phyloP scores from a whole-genome alignment of 1,140 invertebrate species.

The Dermatophagoides farinae region DNA sequence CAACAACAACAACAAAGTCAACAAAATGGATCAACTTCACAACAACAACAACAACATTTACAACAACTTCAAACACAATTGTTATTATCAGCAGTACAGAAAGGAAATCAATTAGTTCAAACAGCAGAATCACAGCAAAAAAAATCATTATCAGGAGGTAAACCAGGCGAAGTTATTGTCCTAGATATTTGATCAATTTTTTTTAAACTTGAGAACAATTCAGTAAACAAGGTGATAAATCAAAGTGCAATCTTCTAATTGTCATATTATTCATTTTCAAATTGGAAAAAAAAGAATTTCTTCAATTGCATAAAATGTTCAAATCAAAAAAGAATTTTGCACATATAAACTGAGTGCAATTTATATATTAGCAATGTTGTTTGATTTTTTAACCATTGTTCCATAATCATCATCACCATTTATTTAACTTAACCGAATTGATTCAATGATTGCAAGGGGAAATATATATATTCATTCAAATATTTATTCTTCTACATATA shows the following conservation, averaged over 20 bases:
- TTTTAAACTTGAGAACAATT: neutral
- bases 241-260: neutral
- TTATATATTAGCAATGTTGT: too few species aligned
- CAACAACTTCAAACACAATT: neutral
- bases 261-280: neutral
- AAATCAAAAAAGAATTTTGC: too few species aligned
- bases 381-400: too few species aligned
- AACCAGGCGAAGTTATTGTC: neutral
- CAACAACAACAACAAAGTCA: neutral
- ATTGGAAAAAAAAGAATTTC: too few species aligned
- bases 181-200: slow-evolving; percentile 1
- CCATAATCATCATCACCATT: too few species aligned
- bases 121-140: neutral
- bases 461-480: too few species aligned
- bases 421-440: too few species aligned
- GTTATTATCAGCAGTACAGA: neutral
- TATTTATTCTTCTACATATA: too few species aligned
- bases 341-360: too few species aligned
- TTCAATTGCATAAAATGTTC: neutral
- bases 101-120: neutral
- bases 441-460: too few species aligned
- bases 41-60: too few species aligned
- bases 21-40: neutral
- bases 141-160: neutral
- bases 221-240: too few species aligned